Base-by-base conservation (phyloP, 2,888 invertebrate genomes). In the Plagiodera versicolora region DNA sequence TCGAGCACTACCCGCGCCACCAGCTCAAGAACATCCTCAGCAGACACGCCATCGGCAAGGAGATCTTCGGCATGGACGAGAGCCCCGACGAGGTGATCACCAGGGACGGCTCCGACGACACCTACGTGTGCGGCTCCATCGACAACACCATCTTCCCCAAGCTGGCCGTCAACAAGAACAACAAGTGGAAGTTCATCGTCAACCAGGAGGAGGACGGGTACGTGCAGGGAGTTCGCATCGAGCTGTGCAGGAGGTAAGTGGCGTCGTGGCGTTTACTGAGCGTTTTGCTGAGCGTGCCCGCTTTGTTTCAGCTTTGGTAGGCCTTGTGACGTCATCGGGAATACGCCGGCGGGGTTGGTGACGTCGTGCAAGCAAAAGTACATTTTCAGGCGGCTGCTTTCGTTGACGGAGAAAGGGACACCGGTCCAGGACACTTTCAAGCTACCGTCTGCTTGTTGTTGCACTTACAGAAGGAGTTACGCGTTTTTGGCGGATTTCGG, bases 381-480 rank as follows among this genome's bases (percentile, higher is more conserved):
- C 69, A 82, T 85, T 19, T 83, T 83, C 65, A 76, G 84, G 39
- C 81, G 83, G 65, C 70, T 87, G 58, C 71, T 86, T 16, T 84
- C 87, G 0, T 67, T 89, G 0, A 81, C 79, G 48, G 73, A 78
- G 0, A 74, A 77, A 9, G 83, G 83, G 0, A 72, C 79, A 6
- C 73, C 84, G 1, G 68, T 78, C 10, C 79, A 82, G 16, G 85
- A 84, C 58, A 74, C 79, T 9, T 86, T 91, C 64, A 80, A 82
- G 69, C 80, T 92, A 54, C 92, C 92, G 0, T 88, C 89, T 18
- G 91, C 91, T 70, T 92, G 92, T 74, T 87, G 89, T 53, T 92
- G 92, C 59, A 72, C 78, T 2, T 79, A 78, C 57, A 76, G 67
- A 57, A 68, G 68, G 17, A 73, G 73, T 66, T 56, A 65, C 4